Evolutionary conservation across 2,113 vertebrate species (phyloP), one percentile per base, ranked within the genome.

Genomic region (Megaceryle maxima): DNA sequence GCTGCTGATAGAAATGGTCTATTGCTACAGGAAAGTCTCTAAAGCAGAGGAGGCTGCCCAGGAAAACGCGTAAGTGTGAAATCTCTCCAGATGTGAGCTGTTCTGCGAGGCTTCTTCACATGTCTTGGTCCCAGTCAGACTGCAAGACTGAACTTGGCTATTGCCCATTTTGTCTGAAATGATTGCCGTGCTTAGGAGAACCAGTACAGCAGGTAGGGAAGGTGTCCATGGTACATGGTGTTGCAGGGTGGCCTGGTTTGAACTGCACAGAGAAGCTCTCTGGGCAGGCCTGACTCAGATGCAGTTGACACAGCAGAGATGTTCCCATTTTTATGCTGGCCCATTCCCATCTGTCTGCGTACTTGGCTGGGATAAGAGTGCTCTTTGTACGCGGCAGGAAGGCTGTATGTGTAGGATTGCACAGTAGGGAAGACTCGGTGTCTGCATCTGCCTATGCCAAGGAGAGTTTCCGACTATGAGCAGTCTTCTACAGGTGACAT

Each of bases 21-120:
- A 99, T 97, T 99, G 99, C 98, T 99, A 99, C 98, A 98, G 99
- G 95, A 99, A 99, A 97, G 99, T 99, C 97, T 99, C 99, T 43
- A 99, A 98, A 96, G 99, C 99, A 11, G 99, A 99, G 84, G 99
- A 99, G 83, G 98, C 98, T 51, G 97, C 98, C 8, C 99, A 99
- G 96, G 99, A 99, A 97, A 98, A 98, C 1, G 98, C 98, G 99
- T 99, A 98, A 99, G 99, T 99, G 70, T 68, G 91, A 80, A 44
- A 50, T 5, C 46, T 55, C 39, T 79, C 64, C 74, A 15, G 77
- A 2, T 8, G 26, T 1, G 26, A 51, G 43, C 37, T 16, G 50
- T 4, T 29, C 55, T 62, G 31, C 4, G 1, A 22, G 53, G 17
- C 26, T 20, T 90, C 86, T 19, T 20, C 56, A 10, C 18, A 0